Percentiles rank a stretch among this genome's conserved stretches.
These are phyloP conservation scores for Drosophila saltans DNA, from an alignment of 1,140 invertebrate genomes.

Conservation along the genomic window DNA sequence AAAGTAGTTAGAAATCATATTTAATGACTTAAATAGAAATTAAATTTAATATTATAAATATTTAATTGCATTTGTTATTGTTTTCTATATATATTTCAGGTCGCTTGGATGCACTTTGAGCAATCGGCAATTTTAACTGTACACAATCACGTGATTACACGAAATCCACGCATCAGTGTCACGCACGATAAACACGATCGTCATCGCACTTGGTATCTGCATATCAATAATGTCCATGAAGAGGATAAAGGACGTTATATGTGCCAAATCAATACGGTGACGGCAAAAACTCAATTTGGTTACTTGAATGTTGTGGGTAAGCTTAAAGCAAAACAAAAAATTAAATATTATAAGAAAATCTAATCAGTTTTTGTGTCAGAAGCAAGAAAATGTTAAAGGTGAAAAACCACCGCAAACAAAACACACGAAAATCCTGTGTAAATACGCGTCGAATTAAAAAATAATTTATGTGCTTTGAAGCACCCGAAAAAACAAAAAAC, in stretches of 20 bases:
- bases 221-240: conserved; percentile 95
- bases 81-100: conserved; percentile 85
- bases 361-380: conserved; percentile 42
- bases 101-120: conserved; percentile 97
- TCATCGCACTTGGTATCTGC: conserved; percentile 94
- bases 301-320: conserved; percentile 97
- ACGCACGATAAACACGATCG: conserved; percentile 90
- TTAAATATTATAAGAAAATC: conserved; percentile 19
- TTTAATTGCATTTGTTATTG: too few relatives aligned
- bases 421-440: conserved; percentile 54
- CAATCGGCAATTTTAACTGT: conserved; percentile 96
- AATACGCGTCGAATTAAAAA: conserved; percentile 74
- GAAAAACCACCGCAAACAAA: background rate
- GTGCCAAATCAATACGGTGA: conserved; percentile 98
- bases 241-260: conserved; percentile 96
- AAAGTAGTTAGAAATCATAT: too few relatives aligned
- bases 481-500: conserved; percentile 24
- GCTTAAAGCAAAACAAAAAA: conserved; percentile 65
- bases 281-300: conserved; percentile 95
- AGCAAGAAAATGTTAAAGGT: background rate
- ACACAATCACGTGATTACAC: conserved; percentile 95
- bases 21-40: too few relatives aligned
- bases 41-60: too few relatives aligned
- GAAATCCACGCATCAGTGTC: conserved; percentile 95
- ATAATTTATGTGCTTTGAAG: conserved; percentile 75